Percentiles rank a stretch among this genome's conserved stretches.
phyloP scores from a whole-genome alignment of 2,888 invertebrate species.

The Hipparchia semele region DNA sequence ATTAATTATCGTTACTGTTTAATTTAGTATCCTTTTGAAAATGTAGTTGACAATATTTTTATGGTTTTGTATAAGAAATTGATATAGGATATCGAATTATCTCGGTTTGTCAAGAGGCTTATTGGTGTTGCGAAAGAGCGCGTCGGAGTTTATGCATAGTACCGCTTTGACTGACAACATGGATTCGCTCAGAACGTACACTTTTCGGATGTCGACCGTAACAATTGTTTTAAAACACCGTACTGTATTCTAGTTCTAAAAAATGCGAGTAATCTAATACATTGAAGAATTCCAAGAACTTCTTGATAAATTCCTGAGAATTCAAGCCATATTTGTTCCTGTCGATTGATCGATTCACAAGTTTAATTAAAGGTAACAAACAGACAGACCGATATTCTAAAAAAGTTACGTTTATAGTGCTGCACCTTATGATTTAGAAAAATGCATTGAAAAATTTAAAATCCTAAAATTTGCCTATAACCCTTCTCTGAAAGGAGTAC shows the following conservation, averaged over 20 bases:
- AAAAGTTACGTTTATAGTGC: no score
- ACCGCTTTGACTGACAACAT: constrained; percentile 40
- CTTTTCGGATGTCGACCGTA: constrained; percentile 61
- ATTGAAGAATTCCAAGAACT: no score
- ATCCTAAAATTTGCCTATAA: no score
- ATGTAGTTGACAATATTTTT: background rate
- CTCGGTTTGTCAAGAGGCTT: constrained; percentile 14
- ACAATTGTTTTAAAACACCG: constrained; percentile 70
- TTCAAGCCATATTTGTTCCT: no score
- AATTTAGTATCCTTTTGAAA: background rate
- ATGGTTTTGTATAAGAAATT: background rate
- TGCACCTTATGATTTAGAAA: no score
- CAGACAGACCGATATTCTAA: background rate
- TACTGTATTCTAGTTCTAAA: constrained; percentile 25
- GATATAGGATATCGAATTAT: constrained; percentile 13
- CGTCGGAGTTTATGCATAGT: constrained; percentile 39
- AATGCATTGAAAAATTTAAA: no score
- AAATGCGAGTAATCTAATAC: background rate
- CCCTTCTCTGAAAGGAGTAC: no score
- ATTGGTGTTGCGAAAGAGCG: constrained; percentile 32
- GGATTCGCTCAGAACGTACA: constrained; percentile 32
- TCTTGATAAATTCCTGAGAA: no score
- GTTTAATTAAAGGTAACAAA: background rate
- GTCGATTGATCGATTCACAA: no score
- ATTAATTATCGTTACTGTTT: background rate